Percentiles rank a stretch among this genome's conserved stretches.
These are phyloP conservation scores for Himalopsyche tibetana DNA, from an alignment of 2,888 invertebrate genomes.

Conservation along the genomic window DNA sequence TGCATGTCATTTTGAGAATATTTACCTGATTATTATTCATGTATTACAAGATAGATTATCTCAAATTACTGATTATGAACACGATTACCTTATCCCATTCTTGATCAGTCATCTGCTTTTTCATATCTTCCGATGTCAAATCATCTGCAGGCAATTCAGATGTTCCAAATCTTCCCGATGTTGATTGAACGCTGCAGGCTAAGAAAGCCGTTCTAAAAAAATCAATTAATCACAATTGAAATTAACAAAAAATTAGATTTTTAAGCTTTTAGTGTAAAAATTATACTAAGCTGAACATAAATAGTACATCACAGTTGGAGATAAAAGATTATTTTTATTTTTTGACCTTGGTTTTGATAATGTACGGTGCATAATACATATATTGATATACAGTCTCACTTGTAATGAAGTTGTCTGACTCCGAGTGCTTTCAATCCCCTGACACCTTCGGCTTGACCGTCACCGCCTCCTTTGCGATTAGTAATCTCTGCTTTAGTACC, in stretches of 20 bases:
- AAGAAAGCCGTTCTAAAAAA: conserved; percentile 89
- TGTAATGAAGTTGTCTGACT: conserved; percentile 75
- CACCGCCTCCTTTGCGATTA: conserved; percentile 84
- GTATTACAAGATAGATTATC: too few relatives aligned
- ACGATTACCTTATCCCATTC: conserved; percentile 90
- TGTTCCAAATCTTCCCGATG: conserved; percentile 92
- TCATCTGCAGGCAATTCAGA: conserved; percentile 90
- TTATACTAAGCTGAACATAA: too few relatives aligned
- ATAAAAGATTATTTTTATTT: too few relatives aligned
- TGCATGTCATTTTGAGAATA: too few relatives aligned
- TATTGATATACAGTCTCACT: conserved; percentile 68
- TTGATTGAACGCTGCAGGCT: conserved; percentile 93
- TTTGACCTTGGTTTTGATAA: too few relatives aligned
- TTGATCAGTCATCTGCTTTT: conserved; percentile 93
- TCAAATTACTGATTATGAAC: background rate
- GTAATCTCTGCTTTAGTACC: conserved; percentile 91
- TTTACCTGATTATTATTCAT: too few relatives aligned
- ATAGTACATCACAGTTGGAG: too few relatives aligned
- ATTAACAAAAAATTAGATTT: too few relatives aligned
- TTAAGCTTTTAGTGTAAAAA: too few relatives aligned
- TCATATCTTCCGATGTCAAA: conserved; percentile 93
- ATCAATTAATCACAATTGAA: background rate
- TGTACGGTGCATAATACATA: too few relatives aligned
- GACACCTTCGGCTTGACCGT: conserved; percentile 88
- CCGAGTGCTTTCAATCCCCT: conserved; percentile 86